Evolutionary conservation across 2,113 vertebrate species (phyloP).

Genomic region (Fregetta grallaria): DNA sequence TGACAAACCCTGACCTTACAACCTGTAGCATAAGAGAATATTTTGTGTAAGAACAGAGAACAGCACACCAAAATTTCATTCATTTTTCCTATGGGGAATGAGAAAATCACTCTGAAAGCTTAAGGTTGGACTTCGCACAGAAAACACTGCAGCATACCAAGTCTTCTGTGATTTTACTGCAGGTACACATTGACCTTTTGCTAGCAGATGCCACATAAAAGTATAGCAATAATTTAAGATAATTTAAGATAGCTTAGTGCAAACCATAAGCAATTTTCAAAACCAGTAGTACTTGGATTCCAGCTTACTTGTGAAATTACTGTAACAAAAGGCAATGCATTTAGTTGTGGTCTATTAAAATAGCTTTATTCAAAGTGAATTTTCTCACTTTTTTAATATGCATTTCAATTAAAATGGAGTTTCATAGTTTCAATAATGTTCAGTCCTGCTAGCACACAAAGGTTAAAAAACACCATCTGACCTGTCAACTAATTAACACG

Average conservation of each 20-base stretch:
- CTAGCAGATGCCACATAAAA: background rate
- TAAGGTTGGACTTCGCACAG: background rate
- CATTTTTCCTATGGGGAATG: background rate
- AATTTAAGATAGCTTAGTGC: background rate
- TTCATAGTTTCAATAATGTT: background rate
- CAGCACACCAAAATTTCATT: background rate
- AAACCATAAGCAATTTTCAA: background rate
- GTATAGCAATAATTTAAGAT: background rate
- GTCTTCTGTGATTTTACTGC: background rate
- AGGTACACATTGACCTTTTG: background rate
- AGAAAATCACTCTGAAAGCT: background rate
- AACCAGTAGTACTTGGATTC: background rate
- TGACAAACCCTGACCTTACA: background rate
- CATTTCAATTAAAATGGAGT: background rate
- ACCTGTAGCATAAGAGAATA: background rate
- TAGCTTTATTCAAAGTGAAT: background rate
- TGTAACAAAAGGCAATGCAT: background rate
- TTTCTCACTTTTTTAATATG: background rate
- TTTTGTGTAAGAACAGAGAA: background rate
- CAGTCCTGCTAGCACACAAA: background rate
- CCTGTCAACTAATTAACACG: background rate
- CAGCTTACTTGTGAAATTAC: background rate
- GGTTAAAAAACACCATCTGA: background rate
- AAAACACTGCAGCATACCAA: background rate
- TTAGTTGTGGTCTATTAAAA: background rate